Percentiles rank a stretch among this genome's conserved stretches.
Conservation (phyloP, 1,140 invertebrate genomes). For the Drosophila repleta region DNA sequence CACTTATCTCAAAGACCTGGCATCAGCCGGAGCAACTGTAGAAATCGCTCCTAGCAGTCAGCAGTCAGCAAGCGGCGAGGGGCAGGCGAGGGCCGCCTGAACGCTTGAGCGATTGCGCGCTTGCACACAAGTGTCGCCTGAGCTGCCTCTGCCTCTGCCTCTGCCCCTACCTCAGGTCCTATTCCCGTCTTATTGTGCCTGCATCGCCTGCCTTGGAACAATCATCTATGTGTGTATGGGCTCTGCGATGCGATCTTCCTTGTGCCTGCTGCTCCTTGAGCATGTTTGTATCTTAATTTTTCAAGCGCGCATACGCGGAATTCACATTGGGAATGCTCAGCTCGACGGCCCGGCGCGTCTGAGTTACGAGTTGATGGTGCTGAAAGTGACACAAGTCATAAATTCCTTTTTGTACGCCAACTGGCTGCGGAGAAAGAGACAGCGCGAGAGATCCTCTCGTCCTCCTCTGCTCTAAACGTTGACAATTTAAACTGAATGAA, state of each 20-base stretch:
- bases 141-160: constrained; percentile 1
- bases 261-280: constrained; percentile 64
- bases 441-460: background rate
- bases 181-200: constrained; percentile 1
- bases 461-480: constrained; percentile 23
- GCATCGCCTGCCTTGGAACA: constrained; percentile 27
- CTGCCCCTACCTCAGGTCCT: background rate
- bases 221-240: constrained; percentile 34
- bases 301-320: constrained; percentile 78
- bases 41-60: background rate
- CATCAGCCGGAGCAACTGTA: background rate
- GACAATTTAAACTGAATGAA: constrained; percentile 69
- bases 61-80: constrained; percentile 16
- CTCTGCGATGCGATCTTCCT: constrained; percentile 55
- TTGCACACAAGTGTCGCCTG: constrained; percentile 51
- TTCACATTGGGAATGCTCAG: constrained; percentile 47
- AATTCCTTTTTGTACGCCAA: constrained; percentile 71
- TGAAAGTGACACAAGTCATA: constrained; percentile 83
- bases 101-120: constrained; percentile 67
- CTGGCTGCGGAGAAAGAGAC: constrained; percentile 5
- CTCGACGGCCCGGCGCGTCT: constrained; percentile 52
- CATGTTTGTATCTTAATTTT: constrained; percentile 81
- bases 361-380: constrained; percentile 82
- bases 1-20: constrained; percentile 63
- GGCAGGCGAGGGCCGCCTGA: constrained; percentile 27